Conservation (phyloP, 2,797 vertebrate genomes). For the Coendou prehensilis region DNA sequence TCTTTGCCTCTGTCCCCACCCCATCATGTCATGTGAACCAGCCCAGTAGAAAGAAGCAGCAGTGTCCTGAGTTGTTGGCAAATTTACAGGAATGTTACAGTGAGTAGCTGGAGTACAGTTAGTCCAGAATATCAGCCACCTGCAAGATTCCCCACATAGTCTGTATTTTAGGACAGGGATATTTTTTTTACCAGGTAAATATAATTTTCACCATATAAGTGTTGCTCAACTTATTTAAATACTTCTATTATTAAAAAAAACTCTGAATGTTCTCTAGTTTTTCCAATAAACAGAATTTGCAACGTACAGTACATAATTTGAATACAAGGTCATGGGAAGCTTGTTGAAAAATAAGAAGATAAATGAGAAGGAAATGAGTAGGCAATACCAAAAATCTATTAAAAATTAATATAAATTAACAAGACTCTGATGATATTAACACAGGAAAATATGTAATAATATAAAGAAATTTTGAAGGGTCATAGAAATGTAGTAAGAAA, state of each 20-base stretch:
- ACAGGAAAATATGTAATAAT: neutral
- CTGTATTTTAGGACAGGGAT: neutral
- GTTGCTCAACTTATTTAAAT: neutral
- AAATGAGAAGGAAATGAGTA: neutral
- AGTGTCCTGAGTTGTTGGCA: neutral
- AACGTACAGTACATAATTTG: neutral
- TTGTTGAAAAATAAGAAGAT: neutral
- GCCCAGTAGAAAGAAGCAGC: neutral
- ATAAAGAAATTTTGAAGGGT: no score
- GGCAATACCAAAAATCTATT: neutral
- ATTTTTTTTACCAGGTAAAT: no score
- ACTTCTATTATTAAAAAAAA: neutral
- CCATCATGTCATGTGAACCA: neutral
- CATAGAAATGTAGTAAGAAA: neutral
- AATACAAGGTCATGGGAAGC: neutral
- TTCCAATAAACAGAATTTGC: neutral
- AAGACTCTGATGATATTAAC: neutral
- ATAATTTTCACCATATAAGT: neutral
- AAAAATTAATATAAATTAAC: neutral
- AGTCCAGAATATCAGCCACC: neutral
- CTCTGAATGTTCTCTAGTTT: neutral
- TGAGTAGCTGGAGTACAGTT: neutral
- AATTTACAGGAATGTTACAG: neutral
- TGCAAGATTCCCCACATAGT: no score
- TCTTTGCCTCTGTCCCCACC: neutral